Base-by-base conservation (phyloP, 2,888 invertebrate species). In the Physocephala rufipes region DNA sequence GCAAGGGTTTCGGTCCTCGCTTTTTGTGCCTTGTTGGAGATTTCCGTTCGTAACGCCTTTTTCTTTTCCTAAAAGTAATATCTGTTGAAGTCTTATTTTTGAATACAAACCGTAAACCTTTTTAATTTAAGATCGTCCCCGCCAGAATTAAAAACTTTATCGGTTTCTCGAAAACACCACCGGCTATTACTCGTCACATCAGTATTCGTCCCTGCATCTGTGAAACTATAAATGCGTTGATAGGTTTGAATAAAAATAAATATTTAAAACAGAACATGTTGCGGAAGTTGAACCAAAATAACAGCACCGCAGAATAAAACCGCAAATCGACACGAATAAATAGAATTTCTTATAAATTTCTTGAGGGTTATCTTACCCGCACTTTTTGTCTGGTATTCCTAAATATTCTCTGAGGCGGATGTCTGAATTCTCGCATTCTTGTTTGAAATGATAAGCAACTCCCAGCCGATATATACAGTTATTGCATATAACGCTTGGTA, bases 391-490 rank as follows among this genome's bases (percentile, higher is more conserved):
- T 3, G 82, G 79, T 24, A 90, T 78, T 13, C 90, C 90, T 71
- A 90, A 83, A 81, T 90, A 89, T 76, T 90, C 89, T 59, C 90
- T 84, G 59, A 90, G 78, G 59, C 90, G 84, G 68, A 89, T 81
- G 77, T 90, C 90, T 1, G 89, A 88, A 77, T 88, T 90, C 79
- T 90, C 90, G 78, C 89, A 89, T 26, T 90, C 89, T 76, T 90
- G 90, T 77, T 90, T 90, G 74, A 90, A 90, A 77, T 90, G 90
- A 79, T 90, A 90, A 0, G 90, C 89, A 36, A 90, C 88, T 5
- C 90, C 90, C 28, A 90, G 78, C 67, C 90, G 88, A 74, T 90
- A 90, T 9, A 90, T 87, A 77, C 90, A 90, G 76, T 90, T 90
- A 74, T 90, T 89, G 75, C 90, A 90, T 77, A 90, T 88, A 71